Evolutionary conservation across 1,140 invertebrate genomes (phyloP), one percentile per base, ranked within the genome.

Genomic region (Drosophila suzukii): DNA sequence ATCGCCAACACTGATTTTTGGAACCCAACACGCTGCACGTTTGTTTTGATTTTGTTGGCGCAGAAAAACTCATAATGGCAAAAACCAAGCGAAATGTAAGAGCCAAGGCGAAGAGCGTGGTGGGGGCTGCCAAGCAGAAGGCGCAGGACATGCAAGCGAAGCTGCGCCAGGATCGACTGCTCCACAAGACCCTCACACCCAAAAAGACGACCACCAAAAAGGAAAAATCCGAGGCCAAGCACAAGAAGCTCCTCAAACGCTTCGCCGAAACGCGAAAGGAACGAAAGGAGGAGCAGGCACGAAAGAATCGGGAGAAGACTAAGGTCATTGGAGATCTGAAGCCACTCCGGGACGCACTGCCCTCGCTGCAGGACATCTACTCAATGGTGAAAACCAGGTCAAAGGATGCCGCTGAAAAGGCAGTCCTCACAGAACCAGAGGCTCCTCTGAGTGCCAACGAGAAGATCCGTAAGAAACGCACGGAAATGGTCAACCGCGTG

Each of bases 291-390:
- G 81, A 90, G 41, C 32, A 59, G 17, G 83, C 90, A 3, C 75
- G 77, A n/a, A 81, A 84, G 43, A 81, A 89, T 54, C 62, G 85
- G 1, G 74, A 90, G 54, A 92, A 92, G 41, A 86, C 81, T 13
- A 68, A 75, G 13, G 74, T 91, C 1, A 76, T 86, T n/a, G 92
- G 92, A 10, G 89, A 92, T 47, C 60, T 92, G 1, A 89, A 90
- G 13, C 82, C 91, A 0, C 60, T 92, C 0, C 76, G 81, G 0
- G 92, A 92, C 83, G 91, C 91, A 0, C 44, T 92, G 17, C 91
- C 92, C 20, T 91, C 92, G 0, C 56, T 92, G 6, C 75, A 90
- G 30, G 90, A 90, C n/a, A 72, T 92, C 10, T 91, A 85, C 54
- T 78, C 81, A 27, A 39, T 91, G 34, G 90, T 74, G 0, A 81